Evolutionary conservation across 2,888 invertebrate species (phyloP).

Genomic region (Heliconius ethilla): DNA sequence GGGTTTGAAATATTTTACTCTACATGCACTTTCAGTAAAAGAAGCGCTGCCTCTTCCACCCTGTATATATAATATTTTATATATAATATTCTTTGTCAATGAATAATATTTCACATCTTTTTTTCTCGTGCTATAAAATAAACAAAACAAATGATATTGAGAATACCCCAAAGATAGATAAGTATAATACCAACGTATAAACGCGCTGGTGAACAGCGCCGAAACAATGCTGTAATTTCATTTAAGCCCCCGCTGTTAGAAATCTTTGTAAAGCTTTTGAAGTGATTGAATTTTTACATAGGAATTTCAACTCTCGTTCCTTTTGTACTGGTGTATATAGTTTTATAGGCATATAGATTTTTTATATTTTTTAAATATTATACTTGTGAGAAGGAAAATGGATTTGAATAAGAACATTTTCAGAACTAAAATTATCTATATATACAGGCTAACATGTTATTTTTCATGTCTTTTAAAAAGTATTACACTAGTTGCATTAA

Average conservation of each 20-base stretch:
- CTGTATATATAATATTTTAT: too few species aligned
- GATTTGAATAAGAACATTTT: too few species aligned
- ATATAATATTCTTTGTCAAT: too few species aligned
- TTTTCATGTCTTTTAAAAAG: too few species aligned
- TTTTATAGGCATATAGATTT: not conserved
- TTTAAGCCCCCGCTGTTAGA: constrained; percentile 54
- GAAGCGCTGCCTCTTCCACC: too few species aligned
- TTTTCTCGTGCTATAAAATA: not conserved
- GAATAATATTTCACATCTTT: not conserved
- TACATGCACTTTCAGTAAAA: too few species aligned
- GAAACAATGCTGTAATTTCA: constrained; percentile 56
- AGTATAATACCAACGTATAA: constrained; percentile 20
- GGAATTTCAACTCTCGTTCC: constrained; percentile 41
- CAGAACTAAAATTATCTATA: too few species aligned
- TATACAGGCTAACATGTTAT: too few species aligned
- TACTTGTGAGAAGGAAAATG: not conserved
- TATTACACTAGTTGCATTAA: not conserved
- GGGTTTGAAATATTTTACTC: too few species aligned
- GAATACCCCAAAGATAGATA: constrained; percentile 1
- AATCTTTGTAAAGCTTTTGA: constrained; percentile 59
- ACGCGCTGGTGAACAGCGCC: constrained; percentile 29
- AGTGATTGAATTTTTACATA: constrained; percentile 63
- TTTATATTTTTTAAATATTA: not conserved
- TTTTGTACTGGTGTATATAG: constrained; percentile 35
- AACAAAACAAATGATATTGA: constrained; percentile 1